Evolutionary conservation across 2,888 invertebrate species (phyloP), one percentile per base, ranked within the genome.

Genomic region (Rhagonycha fulva): DNA sequence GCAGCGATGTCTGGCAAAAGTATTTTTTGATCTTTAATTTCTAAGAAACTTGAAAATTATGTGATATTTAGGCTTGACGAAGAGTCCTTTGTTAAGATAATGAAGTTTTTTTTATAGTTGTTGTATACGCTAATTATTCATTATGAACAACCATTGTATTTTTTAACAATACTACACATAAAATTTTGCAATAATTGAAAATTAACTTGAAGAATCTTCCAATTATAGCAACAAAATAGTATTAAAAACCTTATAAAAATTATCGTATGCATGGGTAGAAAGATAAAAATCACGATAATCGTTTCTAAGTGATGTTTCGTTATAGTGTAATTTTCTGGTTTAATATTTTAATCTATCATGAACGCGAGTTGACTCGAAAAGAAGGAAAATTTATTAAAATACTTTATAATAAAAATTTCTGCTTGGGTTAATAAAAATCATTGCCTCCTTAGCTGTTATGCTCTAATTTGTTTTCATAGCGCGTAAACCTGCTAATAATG

Each of bases 401-500:
- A n/a, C 7, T 47, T 47, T 47, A n/a, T 9, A 5, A 47, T n/a
- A 9, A n/a, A 47, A n/a, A n/a, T 47, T 47, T 47, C 47, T 32
- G 47, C 23, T 23, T 30, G 24, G 26, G 1, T 62, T 30, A 71
- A 62, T 23, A 62, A 62, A 66, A 24, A 47, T 11, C 30, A 68
- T 70, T 26, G 70, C 70, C 23, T 74, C 28, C 28, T 30, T 23
- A 47, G 26, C 60, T 30, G 75, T 75, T 75, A 67, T 68, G 75
- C 75, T 75, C 75, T 71, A 62, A 70, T 75, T 67, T 75, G 19
- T 14, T 32, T 63, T 61, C 30, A 75, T 47, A 71, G 26, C 62
- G 75, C 71, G 75, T 71, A 62, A 75, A 75, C 75, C 61, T 68
- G 62, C 14, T 75, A 75, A 75, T 70, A 70, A 75, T 32, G 62